phyloP scores from a whole-genome alignment of 2,888 invertebrate genomes.

The Mimachlamys varia region DNA sequence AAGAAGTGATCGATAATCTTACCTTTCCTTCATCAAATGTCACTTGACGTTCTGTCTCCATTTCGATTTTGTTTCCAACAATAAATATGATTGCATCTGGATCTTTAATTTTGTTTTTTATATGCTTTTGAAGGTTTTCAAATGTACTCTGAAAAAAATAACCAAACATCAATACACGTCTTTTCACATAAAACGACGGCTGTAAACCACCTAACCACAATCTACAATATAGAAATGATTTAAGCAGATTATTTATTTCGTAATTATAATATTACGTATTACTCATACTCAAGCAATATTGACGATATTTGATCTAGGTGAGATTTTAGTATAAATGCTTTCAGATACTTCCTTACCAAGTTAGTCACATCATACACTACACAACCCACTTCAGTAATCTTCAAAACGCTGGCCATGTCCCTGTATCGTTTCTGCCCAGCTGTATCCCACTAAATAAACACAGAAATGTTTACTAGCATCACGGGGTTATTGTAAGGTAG shows the following conservation, averaged over 20 bases:
- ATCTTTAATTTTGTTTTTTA: not conserved
- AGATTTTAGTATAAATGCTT: too few relatives aligned
- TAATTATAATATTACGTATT: too few relatives aligned
- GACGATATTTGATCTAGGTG: not conserved
- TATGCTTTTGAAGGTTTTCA: not conserved
- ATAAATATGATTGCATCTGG: not conserved
- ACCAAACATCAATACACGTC: not conserved
- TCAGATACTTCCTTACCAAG: not conserved
- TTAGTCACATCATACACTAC: not conserved
- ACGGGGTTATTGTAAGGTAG: too few relatives aligned
- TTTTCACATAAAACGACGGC: too few relatives aligned
- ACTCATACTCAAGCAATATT: too few relatives aligned
- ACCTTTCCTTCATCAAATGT: not conserved
- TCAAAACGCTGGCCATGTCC: not conserved
- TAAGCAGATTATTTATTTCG: too few relatives aligned
- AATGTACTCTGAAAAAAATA: not conserved
- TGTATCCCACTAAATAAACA: not conserved
- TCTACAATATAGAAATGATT: too few relatives aligned
- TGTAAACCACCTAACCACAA: too few relatives aligned
- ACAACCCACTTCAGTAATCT: not conserved
- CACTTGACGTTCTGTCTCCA: not conserved
- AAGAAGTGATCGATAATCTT: too few relatives aligned
- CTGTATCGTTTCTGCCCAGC: not conserved
- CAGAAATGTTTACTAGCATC: too few relatives aligned
- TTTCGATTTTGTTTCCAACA: slow-evolving; percentile 10